Conservation (phyloP, 2,888 invertebrate species). For the Chrysolina haemoptera region DNA sequence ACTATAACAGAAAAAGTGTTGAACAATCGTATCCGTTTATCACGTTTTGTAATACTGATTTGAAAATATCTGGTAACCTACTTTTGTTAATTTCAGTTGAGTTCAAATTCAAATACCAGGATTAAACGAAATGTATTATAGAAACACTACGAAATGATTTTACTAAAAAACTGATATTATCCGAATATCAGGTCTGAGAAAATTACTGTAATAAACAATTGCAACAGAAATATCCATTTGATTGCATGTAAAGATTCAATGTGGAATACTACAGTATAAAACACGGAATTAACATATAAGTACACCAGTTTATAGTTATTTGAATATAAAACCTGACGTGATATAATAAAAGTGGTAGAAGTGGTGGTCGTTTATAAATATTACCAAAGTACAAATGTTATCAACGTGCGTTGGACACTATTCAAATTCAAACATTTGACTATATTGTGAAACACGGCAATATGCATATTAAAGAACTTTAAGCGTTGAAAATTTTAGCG, state of each 20-base stretch:
- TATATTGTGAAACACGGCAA: slow-evolving; percentile 44
- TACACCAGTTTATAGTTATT: slow-evolving; percentile 20
- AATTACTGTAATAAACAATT: slow-evolving; percentile 42
- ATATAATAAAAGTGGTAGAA: slow-evolving; percentile 33
- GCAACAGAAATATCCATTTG: slow-evolving; percentile 41
- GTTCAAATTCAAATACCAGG: not conserved
- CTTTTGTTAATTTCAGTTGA: not conserved
- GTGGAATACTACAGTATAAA: slow-evolving; percentile 29
- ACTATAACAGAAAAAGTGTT: too few relatives aligned
- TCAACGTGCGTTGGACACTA: slow-evolving; percentile 53
- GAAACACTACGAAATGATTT: slow-evolving; percentile 15
- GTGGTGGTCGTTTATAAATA: slow-evolving; percentile 40
- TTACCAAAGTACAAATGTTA: slow-evolving; percentile 42
- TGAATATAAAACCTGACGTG: slow-evolving; percentile 30
- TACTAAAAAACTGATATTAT: not conserved
- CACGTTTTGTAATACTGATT: too few relatives aligned
- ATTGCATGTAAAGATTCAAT: slow-evolving; percentile 41
- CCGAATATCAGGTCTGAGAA: slow-evolving; percentile 14
- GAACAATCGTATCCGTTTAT: too few relatives aligned
- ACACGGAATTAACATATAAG: slow-evolving; percentile 32
- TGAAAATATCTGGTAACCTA: not conserved
- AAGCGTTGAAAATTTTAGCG: slow-evolving; percentile 69
- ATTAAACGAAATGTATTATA: slow-evolving; percentile 19
- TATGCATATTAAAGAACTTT: slow-evolving; percentile 70
- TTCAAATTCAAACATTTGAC: slow-evolving; percentile 58